These are phyloP conservation scores for Xanthorhoe designata DNA, from an alignment of 2,888 invertebrate genomes.

Conservation along the genomic window DNA sequence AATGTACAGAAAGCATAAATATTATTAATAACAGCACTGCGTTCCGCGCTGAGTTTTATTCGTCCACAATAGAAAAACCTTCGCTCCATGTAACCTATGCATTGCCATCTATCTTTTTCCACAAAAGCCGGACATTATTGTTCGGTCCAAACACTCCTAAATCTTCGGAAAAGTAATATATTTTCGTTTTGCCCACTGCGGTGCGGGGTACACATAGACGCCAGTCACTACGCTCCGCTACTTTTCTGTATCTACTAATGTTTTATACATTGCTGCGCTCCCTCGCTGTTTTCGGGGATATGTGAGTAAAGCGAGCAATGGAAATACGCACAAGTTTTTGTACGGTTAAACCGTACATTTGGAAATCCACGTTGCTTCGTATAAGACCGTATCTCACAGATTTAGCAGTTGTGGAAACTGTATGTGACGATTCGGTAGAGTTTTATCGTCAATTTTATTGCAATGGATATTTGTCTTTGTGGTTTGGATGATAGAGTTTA, in stretches of 20 bases:
- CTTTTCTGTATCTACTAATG: conserved; percentile 81
- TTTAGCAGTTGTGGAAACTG: conserved; percentile 62
- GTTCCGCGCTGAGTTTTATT: conserved; percentile 76
- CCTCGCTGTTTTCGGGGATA: conserved; percentile 52
- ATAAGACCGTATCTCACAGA: conserved; percentile 65
- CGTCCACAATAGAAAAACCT: conserved; percentile 82
- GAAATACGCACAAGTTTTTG: conserved; percentile 66
- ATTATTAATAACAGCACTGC: conserved; percentile 79
- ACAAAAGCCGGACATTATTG: conserved; percentile 87
- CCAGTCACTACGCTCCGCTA: conserved; percentile 73
- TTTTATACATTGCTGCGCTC: conserved; percentile 77
- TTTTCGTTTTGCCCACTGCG: conserved; percentile 86
- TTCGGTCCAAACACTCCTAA: conserved; percentile 86
- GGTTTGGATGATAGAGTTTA: conserved; percentile 26
- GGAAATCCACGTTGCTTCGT: conserved; percentile 62
- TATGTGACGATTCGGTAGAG: conserved; percentile 43
- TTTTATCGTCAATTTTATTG: conserved; percentile 33
- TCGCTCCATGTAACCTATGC: conserved; percentile 82
- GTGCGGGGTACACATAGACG: conserved; percentile 66
- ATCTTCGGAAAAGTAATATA: conserved; percentile 86
- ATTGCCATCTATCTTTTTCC: conserved; percentile 86
- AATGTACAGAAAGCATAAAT: conserved; percentile 77
- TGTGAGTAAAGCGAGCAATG: conserved; percentile 55
- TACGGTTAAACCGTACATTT: conserved; percentile 64
- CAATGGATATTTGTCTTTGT: conserved; percentile 44